Evolutionary conservation across 1,140 invertebrate species (phyloP).

Genomic region (Bicyclus anynana): DNA sequence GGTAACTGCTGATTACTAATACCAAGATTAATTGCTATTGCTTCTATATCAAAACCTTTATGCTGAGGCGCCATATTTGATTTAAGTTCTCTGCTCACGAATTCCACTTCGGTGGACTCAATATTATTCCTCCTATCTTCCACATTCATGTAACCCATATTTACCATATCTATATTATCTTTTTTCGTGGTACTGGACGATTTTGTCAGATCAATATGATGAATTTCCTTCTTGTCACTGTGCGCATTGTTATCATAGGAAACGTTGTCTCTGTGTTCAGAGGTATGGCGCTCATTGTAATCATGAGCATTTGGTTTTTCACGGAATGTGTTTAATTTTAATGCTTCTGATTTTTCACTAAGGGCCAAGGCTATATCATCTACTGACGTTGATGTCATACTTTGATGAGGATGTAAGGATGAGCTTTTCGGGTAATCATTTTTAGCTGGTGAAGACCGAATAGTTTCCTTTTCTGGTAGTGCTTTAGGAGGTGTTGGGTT

Average conservation of each 20-base stretch:
- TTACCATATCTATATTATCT: conserved; percentile 69
- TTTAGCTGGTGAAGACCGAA: conserved; percentile 26
- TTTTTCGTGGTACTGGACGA: conserved; percentile 44
- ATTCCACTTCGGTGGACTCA: conserved; percentile 44
- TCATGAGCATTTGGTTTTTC: conserved; percentile 38
- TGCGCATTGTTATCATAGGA: conserved; percentile 35
- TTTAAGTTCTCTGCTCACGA: conserved; percentile 38
- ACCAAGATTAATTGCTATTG: conserved; percentile 61
- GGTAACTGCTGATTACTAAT: conserved; percentile 51
- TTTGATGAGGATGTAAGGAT: conserved; percentile 30
- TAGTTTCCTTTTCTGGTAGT: conserved; percentile 35
- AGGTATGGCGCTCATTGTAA: conserved; percentile 32
- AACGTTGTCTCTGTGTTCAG: conserved; percentile 34
- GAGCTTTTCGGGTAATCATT: conserved; percentile 44
- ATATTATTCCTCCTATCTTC: conserved; percentile 40
- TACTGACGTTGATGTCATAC: conserved; percentile 39
- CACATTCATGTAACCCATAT: conserved; percentile 68
- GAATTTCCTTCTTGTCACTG: conserved; percentile 35
- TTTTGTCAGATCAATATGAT: conserved; percentile 38
- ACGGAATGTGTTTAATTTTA: conserved; percentile 46
- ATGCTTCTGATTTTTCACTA: conserved; percentile 59
- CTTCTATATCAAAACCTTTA: conserved; percentile 57
- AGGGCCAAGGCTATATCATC: conserved; percentile 61
- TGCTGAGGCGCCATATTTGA: conserved; percentile 33
- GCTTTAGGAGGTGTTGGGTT: conserved; percentile 30